Percentiles rank a stretch among this genome's conserved stretches.
phyloP scores from a whole-genome alignment of 2,888 invertebrate species.

The Papilio demoleus region DNA sequence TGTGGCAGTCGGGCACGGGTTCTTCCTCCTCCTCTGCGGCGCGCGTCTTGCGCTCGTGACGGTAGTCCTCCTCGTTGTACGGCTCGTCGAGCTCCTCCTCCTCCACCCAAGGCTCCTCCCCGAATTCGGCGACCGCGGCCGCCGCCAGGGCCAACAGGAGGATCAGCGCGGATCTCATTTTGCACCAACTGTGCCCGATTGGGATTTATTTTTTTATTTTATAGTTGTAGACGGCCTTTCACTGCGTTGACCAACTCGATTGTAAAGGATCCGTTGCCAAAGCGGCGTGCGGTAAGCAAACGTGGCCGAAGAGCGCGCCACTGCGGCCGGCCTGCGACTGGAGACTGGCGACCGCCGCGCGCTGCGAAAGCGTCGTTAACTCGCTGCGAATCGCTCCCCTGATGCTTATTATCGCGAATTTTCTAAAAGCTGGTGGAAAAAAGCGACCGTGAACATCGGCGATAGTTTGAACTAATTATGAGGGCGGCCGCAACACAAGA shows the following conservation, averaged over 20 bases:
- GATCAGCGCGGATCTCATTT: constrained; percentile 65
- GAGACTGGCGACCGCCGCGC: constrained; percentile 39
- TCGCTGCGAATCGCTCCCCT: constrained; percentile 59
- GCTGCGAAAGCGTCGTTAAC: constrained; percentile 72
- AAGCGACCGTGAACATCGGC: constrained; percentile 65
- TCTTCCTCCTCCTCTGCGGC: constrained; percentile 59
- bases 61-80: constrained; percentile 57
- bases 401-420: constrained; percentile 67
- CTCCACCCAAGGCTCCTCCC: constrained; percentile 66
- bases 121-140: constrained; percentile 57
- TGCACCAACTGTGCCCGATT: constrained; percentile 58
- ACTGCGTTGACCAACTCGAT: constrained; percentile 57
- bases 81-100: constrained; percentile 64
- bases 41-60: constrained; percentile 54
- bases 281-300: constrained; percentile 58
- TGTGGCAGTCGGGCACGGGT: constrained; percentile 37
- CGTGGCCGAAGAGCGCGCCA: constrained; percentile 56
- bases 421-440: constrained; percentile 63
- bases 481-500: constrained; percentile 55
- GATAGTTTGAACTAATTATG: constrained; percentile 55
- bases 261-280: constrained; percentile 60
- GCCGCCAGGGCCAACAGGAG: constrained; percentile 61
- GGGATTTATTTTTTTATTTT: constrained; percentile 63
- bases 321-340: constrained; percentile 62
- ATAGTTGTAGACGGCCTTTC: constrained; percentile 67